Evolutionary conservation across 2,113 vertebrate genomes (phyloP), one percentile per base, ranked within the genome.

Genomic region (Psittacara wagleri): DNA sequence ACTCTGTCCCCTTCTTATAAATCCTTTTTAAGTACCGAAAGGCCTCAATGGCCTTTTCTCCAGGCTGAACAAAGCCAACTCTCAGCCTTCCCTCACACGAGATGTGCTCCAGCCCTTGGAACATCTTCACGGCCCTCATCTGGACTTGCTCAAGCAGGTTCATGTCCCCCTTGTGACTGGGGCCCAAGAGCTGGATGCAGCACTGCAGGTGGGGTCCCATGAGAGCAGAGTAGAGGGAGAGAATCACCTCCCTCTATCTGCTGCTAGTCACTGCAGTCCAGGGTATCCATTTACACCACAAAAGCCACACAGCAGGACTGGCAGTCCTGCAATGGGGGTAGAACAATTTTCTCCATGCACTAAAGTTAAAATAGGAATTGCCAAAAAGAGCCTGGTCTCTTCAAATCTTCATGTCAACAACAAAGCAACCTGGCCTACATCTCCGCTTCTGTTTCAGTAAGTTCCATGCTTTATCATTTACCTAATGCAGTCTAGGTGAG

Each of bases 141-240:
- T 17, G 23, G 10, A 73, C 20, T 5, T 2, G 0, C 28, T 73
- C 23, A 11, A 52, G 17, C 18, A 59, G 13, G 6, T 29, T 13
- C 6, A 20, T 20, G 39, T 52, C 4, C 3, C 20, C 17, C 19
- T 11, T 31, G 7, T 31, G 20, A 7, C 48, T 54, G 4, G 6
- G 16, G 3, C 31, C 13, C 23, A 48, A 51, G 7, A 39, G 10
- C 14, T 64, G 59, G 10, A 54, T 0, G 1, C 8, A 13, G 8
- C 4, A 37, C 27, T 72, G 28, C 16, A 54, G n/a, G 18, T 27
- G 13, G 8, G 13, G 2, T 48, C 15, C 54, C 22, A 48, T 3
- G 1, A 80, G 17, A 43, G 8, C 2, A 0, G 9, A 48, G 11
- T 3, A 69, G 31, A 76, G 4, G 7, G 17, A 25, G 2, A 72